phyloP scores from a whole-genome alignment of 2,113 vertebrate species.

The Balaeniceps rex region DNA sequence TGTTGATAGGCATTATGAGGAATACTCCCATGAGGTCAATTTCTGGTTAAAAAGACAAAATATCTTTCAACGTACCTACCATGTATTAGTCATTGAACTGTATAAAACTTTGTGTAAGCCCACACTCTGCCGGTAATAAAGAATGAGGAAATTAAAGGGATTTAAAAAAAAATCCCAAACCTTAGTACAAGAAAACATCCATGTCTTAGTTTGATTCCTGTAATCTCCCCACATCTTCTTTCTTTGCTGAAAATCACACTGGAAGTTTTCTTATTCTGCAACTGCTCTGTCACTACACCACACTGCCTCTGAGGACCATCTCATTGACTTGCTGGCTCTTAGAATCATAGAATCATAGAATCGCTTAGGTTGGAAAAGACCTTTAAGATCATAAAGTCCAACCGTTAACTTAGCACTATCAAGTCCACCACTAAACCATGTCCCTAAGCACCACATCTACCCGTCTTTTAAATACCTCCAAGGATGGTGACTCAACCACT shows the following conservation, averaged over 20 bases:
- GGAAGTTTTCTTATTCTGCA: not conserved
- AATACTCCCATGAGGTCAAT: not conserved
- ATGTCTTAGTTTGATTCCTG: not conserved
- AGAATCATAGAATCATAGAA: too few relatives aligned
- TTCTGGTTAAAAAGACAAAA: constrained; percentile 38
- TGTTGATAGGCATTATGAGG: not conserved
- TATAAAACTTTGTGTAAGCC: not conserved
- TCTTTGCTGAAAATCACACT: not conserved
- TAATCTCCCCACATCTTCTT: not conserved
- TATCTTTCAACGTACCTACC: not conserved
- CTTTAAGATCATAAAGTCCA: too few relatives aligned
- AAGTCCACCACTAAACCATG: too few relatives aligned
- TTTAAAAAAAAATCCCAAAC: not conserved
- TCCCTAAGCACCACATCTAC: too few relatives aligned
- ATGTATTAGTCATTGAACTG: not conserved
- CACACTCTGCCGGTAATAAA: not conserved
- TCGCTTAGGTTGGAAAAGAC: too few relatives aligned
- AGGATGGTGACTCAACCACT: too few relatives aligned
- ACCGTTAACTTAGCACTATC: too few relatives aligned
- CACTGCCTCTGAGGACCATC: not conserved
- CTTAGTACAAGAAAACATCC: not conserved
- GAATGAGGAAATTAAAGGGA: constrained; percentile 42
- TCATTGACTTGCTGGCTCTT: not conserved
- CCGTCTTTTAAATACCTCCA: too few relatives aligned
- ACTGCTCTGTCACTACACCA: not conserved